phyloP scores from a whole-genome alignment of 2,113 vertebrate species.

The Gopherus flavomarginatus region DNA sequence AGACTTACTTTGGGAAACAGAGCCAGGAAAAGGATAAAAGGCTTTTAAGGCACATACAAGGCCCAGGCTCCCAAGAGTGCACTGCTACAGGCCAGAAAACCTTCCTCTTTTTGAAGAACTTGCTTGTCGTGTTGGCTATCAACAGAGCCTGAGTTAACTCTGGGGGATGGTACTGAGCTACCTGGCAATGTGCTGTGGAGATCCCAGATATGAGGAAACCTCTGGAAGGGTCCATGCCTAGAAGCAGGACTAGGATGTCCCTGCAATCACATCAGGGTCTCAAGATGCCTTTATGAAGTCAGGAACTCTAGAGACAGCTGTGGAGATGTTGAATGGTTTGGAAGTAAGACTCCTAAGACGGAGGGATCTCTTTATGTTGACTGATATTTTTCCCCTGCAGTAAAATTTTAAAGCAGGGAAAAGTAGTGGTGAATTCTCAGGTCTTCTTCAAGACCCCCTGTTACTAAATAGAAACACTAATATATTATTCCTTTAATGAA shows the following conservation, averaged over 20 bases:
- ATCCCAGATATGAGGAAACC: background rate
- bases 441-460: fast-evolving
- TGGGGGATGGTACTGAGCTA: background rate
- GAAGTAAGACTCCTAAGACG: background rate
- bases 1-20: background rate
- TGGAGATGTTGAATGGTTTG: fast-evolving
- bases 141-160: background rate
- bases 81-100: background rate
- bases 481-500: background rate
- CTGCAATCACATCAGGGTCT: background rate
- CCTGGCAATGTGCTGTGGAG: background rate
- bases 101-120: background rate
- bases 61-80: background rate
- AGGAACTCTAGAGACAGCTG: fast-evolving
- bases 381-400: background rate
- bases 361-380: background rate
- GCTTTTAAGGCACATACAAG: background rate
- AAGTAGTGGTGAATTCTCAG: background rate
- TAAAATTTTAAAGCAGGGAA: background rate
- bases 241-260: background rate
- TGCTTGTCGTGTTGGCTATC: background rate
- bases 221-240: fast-evolving
- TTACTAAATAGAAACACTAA: background rate
- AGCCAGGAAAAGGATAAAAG: background rate
- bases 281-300: background rate